Evolutionary conservation across 1,140 invertebrate genomes (phyloP).

Genomic region (Chionoecetes opilio): DNA sequence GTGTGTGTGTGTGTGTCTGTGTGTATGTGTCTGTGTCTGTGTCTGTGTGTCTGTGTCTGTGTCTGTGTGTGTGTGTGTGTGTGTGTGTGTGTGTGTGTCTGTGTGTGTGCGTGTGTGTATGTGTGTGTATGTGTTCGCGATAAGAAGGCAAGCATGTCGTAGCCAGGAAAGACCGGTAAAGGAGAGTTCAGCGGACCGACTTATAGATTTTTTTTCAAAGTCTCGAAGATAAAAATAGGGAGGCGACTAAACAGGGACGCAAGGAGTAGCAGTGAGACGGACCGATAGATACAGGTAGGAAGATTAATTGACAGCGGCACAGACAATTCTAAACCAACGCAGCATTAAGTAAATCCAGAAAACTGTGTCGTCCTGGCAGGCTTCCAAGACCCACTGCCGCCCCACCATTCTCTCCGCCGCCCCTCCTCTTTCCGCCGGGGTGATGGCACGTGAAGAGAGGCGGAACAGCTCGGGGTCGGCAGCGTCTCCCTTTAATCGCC

Average conservation of each 20-base stretch:
- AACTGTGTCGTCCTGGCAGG: not conserved
- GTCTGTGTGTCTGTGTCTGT: too few relatives aligned
- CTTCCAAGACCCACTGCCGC: not conserved
- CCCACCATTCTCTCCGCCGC: conserved; percentile 7
- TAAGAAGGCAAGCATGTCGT: not conserved
- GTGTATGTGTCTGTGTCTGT: too few relatives aligned
- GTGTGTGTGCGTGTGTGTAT: too few relatives aligned
- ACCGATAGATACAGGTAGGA: not conserved
- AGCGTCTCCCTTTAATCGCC: conserved; percentile 6
- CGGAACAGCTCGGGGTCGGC: conserved; percentile 2
- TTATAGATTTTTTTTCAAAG: not conserved
- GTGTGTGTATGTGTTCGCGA: too few relatives aligned
- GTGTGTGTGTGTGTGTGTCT: too few relatives aligned
- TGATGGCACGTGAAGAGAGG: conserved; percentile 14
- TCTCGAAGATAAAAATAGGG: not conserved
- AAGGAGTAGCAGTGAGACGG: not conserved
- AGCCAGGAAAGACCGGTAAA: not conserved
- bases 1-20: too few relatives aligned
- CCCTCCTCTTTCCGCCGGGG: not conserved
- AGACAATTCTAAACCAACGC: conserved; percentile 1
- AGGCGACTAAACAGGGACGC: not conserved
- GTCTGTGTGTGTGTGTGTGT: too few relatives aligned
- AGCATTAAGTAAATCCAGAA: conserved; percentile 21
- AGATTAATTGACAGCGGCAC: not conserved
- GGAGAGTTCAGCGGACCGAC: not conserved